phyloP scores from a whole-genome alignment of 2,888 invertebrate genomes.

The Philereme transversata region DNA sequence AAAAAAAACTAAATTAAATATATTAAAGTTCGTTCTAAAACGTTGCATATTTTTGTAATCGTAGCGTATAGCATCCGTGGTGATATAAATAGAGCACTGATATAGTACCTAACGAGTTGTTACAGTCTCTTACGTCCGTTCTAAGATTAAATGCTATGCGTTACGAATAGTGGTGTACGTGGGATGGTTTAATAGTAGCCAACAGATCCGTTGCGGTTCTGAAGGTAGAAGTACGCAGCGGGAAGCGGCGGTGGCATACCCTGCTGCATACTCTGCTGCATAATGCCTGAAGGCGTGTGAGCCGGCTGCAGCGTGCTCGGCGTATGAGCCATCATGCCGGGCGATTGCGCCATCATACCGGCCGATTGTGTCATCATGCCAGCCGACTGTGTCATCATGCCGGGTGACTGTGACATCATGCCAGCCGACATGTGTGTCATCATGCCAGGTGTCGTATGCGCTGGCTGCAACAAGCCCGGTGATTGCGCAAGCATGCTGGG shows the following conservation, averaged over 20 bases:
- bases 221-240: constrained; percentile 75
- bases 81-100: not conserved
- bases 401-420: not conserved
- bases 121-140: not conserved
- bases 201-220: constrained; percentile 71
- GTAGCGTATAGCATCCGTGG: constrained; percentile 28
- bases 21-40: not conserved
- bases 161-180: constrained; percentile 33
- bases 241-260: constrained; percentile 61
- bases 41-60: not conserved
- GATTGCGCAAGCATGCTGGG: constrained; percentile 1
- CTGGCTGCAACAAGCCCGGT: constrained; percentile 4
- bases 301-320: too few relatives aligned
- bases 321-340: constrained; percentile 25
- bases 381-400: constrained; percentile 2
- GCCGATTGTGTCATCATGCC: not conserved
- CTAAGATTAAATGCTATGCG: constrained; percentile 20
- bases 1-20: not conserved
- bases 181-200: constrained; percentile 66
- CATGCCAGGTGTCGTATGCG: constrained; percentile 35
- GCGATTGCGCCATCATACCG: not conserved
- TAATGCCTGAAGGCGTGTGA: constrained; percentile 14
- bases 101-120: constrained; percentile 1
- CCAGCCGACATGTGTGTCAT: constrained; percentile 40
- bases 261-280: constrained; percentile 9